Conservation (phyloP, 2,113 vertebrate species). For the Hydropotes inermis region DNA sequence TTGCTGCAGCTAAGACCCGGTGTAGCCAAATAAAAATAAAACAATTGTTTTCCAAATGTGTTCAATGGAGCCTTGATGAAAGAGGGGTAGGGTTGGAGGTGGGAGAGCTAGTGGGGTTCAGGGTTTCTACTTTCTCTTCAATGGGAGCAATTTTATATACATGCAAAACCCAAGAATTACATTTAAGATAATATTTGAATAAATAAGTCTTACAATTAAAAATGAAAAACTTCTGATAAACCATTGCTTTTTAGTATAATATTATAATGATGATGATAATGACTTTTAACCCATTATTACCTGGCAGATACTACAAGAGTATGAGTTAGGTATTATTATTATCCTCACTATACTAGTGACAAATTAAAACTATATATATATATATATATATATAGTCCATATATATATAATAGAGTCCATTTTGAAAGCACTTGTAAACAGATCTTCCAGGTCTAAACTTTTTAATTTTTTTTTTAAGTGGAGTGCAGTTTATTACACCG, state of each 20-base stretch:
- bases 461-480: too few species aligned
- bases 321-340: neutral
- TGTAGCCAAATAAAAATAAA: neutral
- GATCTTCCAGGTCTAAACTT: neutral
- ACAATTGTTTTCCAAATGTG: neutral
- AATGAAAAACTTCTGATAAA: neutral
- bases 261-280: neutral
- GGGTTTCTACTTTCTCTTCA: neutral
- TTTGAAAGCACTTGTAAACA: conserved; percentile 13
- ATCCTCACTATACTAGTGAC: neutral
- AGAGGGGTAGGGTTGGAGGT: fast-evolving
- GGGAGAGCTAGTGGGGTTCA: neutral
- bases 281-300: neutral
- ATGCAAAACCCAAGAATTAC: neutral
- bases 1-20: neutral
- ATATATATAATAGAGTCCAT: too few species aligned
- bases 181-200: neutral
- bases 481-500: too few species aligned
- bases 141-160: neutral
- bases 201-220: neutral
- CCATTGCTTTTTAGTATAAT: neutral
- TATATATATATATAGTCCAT: too few species aligned
- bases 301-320: neutral
- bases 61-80: fast-evolving
- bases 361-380: neutral